Conservation (phyloP, 2,797 vertebrate genomes). For the Gouania willdenowi region DNA sequence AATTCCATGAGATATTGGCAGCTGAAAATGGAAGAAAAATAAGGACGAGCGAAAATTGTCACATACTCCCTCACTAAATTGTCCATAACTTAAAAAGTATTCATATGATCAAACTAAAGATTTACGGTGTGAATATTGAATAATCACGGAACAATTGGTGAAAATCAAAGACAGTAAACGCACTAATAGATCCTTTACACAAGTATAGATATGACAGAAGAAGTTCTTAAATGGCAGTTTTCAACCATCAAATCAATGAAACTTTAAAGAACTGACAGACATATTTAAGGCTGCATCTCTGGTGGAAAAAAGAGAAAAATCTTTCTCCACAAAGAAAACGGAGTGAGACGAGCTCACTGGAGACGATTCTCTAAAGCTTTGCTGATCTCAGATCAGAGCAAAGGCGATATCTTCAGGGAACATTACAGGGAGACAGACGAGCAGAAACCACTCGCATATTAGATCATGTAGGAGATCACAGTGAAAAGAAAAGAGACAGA, state of each 20-base stretch:
- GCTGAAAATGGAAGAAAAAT: neutral
- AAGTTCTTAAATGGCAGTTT: constrained; percentile 18
- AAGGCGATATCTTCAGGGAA: constrained; percentile 51
- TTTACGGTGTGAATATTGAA: no score
- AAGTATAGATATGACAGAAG: neutral
- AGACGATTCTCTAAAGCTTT: constrained; percentile 52
- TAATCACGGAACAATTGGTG: no score
- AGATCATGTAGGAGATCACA: constrained; percentile 43
- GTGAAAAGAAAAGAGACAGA: constrained; percentile 16
- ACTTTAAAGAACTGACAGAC: constrained; percentile 83
- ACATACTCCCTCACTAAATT: no score
- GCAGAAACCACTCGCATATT: constrained; percentile 33
- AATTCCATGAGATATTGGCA: no score
- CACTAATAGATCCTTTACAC: no score
- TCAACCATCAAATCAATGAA: constrained; percentile 51
- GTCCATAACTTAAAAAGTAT: no score
- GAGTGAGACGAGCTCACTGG: constrained; percentile 37
- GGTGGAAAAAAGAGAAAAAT: constrained; percentile 72
- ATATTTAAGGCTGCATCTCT: constrained; percentile 73
- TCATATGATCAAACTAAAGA: no score
- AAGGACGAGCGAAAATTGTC: no score
- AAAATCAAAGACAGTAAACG: no score
- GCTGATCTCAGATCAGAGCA: constrained; percentile 65
- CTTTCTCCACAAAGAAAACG: constrained; percentile 55
- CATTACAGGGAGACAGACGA: constrained; percentile 43